Conservation (phyloP, 2,797 vertebrate genomes). For the Rhynchotus rufescens region DNA sequence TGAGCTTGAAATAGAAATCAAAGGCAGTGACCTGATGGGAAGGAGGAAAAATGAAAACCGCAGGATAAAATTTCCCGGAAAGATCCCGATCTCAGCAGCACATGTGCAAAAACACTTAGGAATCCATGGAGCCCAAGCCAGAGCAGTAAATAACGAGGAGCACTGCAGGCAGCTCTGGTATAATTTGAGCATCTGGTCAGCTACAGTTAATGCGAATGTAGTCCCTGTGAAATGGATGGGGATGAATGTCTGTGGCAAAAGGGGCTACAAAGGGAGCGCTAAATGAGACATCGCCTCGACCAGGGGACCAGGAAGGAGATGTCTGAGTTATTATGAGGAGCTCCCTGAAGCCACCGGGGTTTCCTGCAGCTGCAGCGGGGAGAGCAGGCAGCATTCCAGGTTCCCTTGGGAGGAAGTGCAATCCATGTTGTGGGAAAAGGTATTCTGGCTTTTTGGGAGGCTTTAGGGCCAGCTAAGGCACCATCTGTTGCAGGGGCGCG, state of each 20-base stretch:
- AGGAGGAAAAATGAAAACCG: slow-evolving; percentile 2
- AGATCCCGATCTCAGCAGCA: neutral
- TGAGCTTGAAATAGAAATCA: neutral
- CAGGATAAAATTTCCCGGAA: neutral
- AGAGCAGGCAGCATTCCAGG: neutral
- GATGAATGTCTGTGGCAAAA: slow-evolving; percentile 57
- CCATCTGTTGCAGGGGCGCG: neutral
- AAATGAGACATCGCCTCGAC: neutral
- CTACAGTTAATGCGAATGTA: slow-evolving; percentile 59
- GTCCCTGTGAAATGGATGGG: slow-evolving; percentile 64
- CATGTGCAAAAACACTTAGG: slow-evolving; percentile 52
- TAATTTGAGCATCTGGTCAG: slow-evolving; percentile 59
- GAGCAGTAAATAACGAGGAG: slow-evolving; percentile 53
- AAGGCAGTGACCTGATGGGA: neutral
- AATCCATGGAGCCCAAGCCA: slow-evolving; percentile 26
- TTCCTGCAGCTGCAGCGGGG: slow-evolving; percentile 32
- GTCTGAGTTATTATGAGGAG: slow-evolving; percentile 29
- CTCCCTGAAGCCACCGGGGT: neutral
- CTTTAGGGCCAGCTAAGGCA: neutral
- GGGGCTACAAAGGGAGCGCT: slow-evolving; percentile 34
- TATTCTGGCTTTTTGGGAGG: neutral
- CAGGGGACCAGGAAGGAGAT: slow-evolving; percentile 12
- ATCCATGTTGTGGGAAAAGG: neutral
- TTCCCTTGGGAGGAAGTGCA: neutral
- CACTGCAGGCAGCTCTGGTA: neutral